Evolutionary conservation across 2,888 invertebrate genomes (phyloP).

Genomic region (Sesia apiformis): DNA sequence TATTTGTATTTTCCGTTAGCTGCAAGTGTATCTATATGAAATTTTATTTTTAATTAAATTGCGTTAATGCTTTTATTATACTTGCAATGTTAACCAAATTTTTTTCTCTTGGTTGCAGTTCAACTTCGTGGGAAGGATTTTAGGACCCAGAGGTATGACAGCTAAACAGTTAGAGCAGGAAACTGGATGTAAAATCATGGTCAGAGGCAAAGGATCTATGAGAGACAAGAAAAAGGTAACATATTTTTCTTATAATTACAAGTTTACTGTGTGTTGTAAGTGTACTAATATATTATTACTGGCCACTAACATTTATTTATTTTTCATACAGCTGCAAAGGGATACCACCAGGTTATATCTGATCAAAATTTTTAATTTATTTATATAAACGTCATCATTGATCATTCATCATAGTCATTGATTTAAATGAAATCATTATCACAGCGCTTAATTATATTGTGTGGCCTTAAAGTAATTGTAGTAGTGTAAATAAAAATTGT

Average conservation of each 20-base stretch:
- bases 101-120: conserved; percentile 84
- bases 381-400: no score
- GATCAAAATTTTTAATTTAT: no score
- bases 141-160: conserved; percentile 99
- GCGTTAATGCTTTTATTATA: not conserved
- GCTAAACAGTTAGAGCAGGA: conserved; percentile 99
- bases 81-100: not conserved
- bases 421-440: no score
- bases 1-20: no score
- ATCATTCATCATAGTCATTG: no score
- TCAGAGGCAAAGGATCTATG: conserved; percentile 99
- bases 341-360: not conserved
- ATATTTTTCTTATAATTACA: not conserved
- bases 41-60: no score
- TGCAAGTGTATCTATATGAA: no score
- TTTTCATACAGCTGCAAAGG: conserved; percentile 20
- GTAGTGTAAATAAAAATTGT: no score
- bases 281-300: conserved; percentile 1
- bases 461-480: no score
- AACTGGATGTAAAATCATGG: conserved; percentile 99
- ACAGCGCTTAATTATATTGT: no score
- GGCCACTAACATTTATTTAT: not conserved
- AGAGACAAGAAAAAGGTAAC: conserved; percentile 98
- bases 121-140: conserved; percentile 99
- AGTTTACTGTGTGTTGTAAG: conserved; percentile 3